phyloP scores from a whole-genome alignment of 2,888 invertebrate genomes.

The Phortica okadai region DNA sequence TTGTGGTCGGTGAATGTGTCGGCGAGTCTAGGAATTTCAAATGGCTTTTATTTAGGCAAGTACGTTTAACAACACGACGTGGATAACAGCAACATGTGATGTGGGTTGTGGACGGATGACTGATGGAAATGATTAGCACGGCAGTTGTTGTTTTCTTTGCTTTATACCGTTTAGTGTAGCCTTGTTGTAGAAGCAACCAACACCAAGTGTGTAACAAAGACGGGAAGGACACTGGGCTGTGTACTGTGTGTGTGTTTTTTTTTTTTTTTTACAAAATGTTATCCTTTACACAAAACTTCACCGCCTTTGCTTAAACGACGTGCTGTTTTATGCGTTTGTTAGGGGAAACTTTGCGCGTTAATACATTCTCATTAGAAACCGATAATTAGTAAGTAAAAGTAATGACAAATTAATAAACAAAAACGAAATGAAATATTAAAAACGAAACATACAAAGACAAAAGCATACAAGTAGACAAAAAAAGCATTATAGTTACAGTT shows the following conservation, averaged over 20 bases:
- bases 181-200: slow-evolving; percentile 2
- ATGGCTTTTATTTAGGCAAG: slow-evolving; percentile 3
- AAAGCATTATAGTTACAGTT: background rate
- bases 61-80: background rate
- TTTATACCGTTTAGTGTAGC: background rate
- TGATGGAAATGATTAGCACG: background rate
- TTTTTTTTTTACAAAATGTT: background rate
- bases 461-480: background rate
- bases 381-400: background rate
- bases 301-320: no score
- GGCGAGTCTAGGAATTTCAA: slow-evolving; percentile 69
- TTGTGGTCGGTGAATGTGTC: slow-evolving; percentile 63
- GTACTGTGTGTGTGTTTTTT: background rate
- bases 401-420: background rate
- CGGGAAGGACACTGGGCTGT: no score
- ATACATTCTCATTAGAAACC: background rate
- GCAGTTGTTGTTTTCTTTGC: background rate
- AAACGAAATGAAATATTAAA: background rate
- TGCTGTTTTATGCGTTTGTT: no score
- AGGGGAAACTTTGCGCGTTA: no score
- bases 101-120: background rate
- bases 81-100: background rate
- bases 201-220: background rate
- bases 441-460: background rate
- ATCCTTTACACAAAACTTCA: no score